Evolutionary conservation across 2,888 invertebrate genomes (phyloP), one percentile per base, ranked within the genome.

Genomic region (Microplitis deprimator): DNA sequence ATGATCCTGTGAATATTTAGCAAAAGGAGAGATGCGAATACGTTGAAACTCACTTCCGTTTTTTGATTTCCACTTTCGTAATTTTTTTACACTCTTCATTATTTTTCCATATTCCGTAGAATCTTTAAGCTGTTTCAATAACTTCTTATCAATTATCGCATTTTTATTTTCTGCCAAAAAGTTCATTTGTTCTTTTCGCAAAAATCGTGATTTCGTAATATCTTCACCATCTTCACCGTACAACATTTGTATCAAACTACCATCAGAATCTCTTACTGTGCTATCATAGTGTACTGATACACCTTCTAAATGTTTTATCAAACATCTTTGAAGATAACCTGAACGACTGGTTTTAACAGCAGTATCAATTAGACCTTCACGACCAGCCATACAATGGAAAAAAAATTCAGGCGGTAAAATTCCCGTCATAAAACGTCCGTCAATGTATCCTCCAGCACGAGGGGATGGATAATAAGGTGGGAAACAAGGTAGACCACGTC

Each of bases 381-480:
- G 93, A 75, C 99, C 99, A 75, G 99, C 99, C 99, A 99, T 99
- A 87, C 99, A 99, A 92, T 99, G 99, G 91, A 98, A 99, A 91
- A 98, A 99, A 89, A 98, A 98, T 87, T 99, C 99, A 90, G 98
- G 98, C 0, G 98, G 98, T 86, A 96, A 94, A 83, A 99, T 97
- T n/a, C 99, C 99, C 0, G 99, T 98, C 94, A 99, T 94, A 88
- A 99, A 99, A 8, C 99, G 93, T 0, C 97, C 97, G 83, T 96
- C 96, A 75, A 99, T 96, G 87, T 98, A 99, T 0, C 99, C 99
- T 7, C 99, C 98, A 0, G 98, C 96, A 86, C 96, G 92, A 0
- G 98, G 98, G 0, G 96, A 93, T 7, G 95, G 93, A 85, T 98
- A 98, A 85, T 95, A 97, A 0, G 95, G 93, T 1, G 93, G 92